These are phyloP conservation scores for Heliconius melpomene DNA, from an alignment of 1,140 invertebrate species.

Conservation along the genomic window DNA sequence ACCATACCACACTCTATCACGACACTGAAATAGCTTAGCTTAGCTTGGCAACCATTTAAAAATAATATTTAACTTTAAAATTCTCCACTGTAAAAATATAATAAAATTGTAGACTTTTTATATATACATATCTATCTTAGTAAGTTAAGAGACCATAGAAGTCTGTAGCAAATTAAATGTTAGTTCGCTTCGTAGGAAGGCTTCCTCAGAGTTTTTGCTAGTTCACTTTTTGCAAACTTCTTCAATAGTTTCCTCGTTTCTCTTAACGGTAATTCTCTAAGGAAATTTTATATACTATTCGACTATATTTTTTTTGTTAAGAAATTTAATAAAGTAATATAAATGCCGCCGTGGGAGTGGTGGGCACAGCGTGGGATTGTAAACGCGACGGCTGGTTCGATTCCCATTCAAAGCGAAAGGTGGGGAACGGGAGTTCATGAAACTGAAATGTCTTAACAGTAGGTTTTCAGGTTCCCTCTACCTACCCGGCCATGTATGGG, in stretches of 20 bases:
- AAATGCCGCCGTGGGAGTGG: background rate
- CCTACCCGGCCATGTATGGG: no score
- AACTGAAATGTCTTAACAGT: no score
- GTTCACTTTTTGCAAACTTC: constrained; percentile 37
- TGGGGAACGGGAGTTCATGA: no score
- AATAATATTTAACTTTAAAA: background rate
- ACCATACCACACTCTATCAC: no score
- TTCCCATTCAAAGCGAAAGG: no score
- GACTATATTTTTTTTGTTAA: background rate
- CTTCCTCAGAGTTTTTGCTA: constrained; percentile 29
- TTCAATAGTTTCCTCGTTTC: constrained; percentile 35
- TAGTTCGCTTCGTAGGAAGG: constrained; percentile 47
- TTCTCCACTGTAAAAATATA: background rate
- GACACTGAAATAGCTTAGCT: no score
- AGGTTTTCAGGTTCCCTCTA: no score
- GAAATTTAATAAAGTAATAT: background rate
- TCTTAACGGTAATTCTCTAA: constrained; percentile 7
- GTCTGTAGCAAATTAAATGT: constrained; percentile 68
- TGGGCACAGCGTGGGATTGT: no score
- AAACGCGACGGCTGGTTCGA: no score
- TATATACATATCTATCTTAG: constrained; percentile 40
- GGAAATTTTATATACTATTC: constrained; percentile 4
- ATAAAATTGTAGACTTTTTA: background rate
- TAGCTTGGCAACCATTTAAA: no score
- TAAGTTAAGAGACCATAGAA: constrained; percentile 66